Percentiles rank a stretch among this genome's conserved stretches.
These are phyloP conservation scores for Alces alces DNA, from an alignment of 2,113 vertebrate species.

Conservation along the genomic window DNA sequence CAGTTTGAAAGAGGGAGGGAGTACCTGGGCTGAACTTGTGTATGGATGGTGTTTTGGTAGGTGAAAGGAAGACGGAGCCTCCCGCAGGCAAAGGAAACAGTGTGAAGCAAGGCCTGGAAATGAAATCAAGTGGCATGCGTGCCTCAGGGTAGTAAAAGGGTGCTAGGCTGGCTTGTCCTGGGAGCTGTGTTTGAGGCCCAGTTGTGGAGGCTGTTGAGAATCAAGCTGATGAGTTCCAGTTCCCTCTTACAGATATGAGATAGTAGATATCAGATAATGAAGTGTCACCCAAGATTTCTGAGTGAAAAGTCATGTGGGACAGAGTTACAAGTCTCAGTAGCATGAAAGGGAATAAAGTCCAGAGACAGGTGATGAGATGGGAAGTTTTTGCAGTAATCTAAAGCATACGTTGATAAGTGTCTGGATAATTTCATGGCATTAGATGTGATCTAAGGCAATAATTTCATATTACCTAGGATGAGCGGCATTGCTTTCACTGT, in stretches of 20 bases:
- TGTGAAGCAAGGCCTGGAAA: background rate
- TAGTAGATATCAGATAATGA: background rate
- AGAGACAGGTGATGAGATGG: background rate
- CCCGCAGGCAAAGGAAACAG: background rate
- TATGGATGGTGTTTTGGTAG: background rate
- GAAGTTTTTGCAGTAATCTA: background rate
- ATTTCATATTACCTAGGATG: background rate
- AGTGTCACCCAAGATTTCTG: background rate
- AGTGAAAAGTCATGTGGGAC: background rate
- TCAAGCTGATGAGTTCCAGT: background rate
- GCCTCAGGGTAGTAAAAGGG: background rate
- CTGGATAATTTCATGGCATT: background rate
- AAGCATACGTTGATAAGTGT: background rate
- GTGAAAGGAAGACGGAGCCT: background rate
- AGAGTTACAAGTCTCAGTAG: background rate
- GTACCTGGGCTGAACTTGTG: background rate
- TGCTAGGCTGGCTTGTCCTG: accelerated
- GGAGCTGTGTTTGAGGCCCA: background rate
- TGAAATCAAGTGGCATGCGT: accelerated
- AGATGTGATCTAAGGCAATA: background rate
- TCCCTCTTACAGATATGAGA: background rate
- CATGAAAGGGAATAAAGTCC: background rate
- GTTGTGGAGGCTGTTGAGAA: background rate
- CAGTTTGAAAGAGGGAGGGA: background rate
- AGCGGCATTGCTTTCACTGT: background rate